phyloP scores from a whole-genome alignment of 1,140 invertebrate species.

The Tetramorium alpestre region DNA sequence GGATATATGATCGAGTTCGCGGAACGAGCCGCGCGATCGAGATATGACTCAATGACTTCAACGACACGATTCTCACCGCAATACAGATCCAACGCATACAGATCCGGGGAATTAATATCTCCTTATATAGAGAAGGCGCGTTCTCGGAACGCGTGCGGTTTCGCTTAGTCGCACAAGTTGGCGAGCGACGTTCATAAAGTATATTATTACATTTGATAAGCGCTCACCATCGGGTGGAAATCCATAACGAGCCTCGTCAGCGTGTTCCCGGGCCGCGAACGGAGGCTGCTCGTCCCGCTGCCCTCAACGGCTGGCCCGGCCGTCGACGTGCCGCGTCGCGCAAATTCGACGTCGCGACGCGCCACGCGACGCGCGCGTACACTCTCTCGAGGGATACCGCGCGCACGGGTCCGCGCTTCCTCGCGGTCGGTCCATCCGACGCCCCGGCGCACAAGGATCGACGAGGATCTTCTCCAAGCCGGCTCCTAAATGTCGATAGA shows the following conservation, averaged over 20 bases:
- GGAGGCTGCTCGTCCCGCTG: background rate
- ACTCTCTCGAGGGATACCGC: background rate
- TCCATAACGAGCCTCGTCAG: constrained; percentile 76
- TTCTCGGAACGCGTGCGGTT: background rate
- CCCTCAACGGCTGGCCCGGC: background rate
- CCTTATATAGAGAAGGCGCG: background rate
- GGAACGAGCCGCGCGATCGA: constrained; percentile 1
- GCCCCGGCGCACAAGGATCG: background rate
- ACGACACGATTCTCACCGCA: background rate
- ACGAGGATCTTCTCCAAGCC: background rate
- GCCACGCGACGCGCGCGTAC: constrained; percentile 25
- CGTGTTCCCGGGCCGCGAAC: constrained; percentile 31
- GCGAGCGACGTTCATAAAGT: background rate
- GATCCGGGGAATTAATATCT: background rate
- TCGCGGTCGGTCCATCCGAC: constrained; percentile 30
- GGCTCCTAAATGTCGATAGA: background rate
- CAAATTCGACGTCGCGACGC: constrained; percentile 10
- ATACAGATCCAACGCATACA: background rate
- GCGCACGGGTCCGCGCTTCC: background rate
- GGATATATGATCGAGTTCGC: constrained; percentile 13
- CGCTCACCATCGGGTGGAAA: constrained; percentile 77
- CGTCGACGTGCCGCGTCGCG: constrained; percentile 6
- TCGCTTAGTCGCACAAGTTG: background rate
- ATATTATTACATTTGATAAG: background rate
- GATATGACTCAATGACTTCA: constrained; percentile 31